These are phyloP conservation scores for Leptobrachium ailaonicum DNA, from an alignment of 2,113 vertebrate species.

Conservation along the genomic window DNA sequence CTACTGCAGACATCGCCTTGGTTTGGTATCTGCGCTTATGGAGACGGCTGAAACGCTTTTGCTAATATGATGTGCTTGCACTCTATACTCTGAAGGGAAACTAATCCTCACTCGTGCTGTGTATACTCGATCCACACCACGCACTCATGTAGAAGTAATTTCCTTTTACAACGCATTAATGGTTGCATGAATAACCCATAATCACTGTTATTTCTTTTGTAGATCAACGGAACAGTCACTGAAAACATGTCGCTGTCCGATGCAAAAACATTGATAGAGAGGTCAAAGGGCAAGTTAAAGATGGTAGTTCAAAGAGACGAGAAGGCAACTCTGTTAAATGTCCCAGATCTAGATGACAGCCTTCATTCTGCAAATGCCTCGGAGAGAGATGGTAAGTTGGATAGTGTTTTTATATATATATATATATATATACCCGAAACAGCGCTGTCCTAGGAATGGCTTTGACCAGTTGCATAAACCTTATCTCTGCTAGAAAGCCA, in stretches of 20 bases:
- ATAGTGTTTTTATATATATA: background rate
- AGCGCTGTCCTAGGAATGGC: too few species aligned
- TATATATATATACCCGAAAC: background rate
- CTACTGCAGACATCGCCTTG: too few species aligned
- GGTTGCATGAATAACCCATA: background rate
- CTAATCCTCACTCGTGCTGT: background rate
- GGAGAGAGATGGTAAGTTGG: conserved; percentile 89
- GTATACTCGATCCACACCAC: conserved; percentile 2
- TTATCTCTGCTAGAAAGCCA: too few species aligned
- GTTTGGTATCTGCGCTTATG: too few species aligned
- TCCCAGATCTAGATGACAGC: conserved; percentile 96
- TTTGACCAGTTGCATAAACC: too few species aligned
- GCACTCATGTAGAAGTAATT: conserved; percentile 34
- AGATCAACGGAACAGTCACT: conserved; percentile 98
- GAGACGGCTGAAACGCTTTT: too few species aligned
- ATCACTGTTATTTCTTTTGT: conserved; percentile 53
- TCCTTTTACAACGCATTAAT: background rate
- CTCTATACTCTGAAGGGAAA: too few species aligned
- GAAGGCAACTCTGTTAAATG: conserved; percentile 89
- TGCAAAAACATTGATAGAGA: conserved; percentile 97
- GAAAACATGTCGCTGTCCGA: conserved; percentile 98
- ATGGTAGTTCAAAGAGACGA: conserved; percentile 98
- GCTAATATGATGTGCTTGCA: too few species aligned
- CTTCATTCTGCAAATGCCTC: conserved; percentile 96
- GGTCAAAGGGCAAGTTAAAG: conserved; percentile 98